These are phyloP conservation scores for Zoanthus sociatus DNA, from an alignment of 92 coral and sea anemone species.

Conservation along the genomic window DNA sequence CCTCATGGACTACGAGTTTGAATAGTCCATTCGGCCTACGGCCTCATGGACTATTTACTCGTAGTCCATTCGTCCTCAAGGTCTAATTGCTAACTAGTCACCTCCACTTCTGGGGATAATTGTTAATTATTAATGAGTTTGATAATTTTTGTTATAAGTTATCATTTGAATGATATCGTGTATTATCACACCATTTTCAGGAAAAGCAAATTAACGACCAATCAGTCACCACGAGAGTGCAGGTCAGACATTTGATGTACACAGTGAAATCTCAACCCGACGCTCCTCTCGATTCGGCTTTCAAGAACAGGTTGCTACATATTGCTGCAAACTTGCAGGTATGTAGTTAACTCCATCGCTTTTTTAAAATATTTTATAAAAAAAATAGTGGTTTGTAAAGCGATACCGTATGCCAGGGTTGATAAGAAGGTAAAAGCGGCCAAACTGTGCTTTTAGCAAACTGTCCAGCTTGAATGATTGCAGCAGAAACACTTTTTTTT, in stretches of 20 bases:
- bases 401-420: too few species aligned
- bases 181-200: background rate
- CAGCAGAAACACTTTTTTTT: background rate
- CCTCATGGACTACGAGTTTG: too few species aligned
- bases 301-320: constrained; percentile 73
- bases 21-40: too few species aligned
- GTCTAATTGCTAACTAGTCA: too few species aligned
- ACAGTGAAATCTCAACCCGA: constrained; percentile 81
- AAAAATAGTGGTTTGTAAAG: too few species aligned
- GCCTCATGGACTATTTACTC: too few species aligned
- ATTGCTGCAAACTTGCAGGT: constrained; percentile 76
- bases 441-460: too few species aligned
- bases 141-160: background rate
- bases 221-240: constrained; percentile 80
- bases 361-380: background rate
- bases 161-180: background rate
- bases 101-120: too few species aligned
- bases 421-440: too few species aligned
- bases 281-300: constrained; percentile 73
- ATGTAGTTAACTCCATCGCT: background rate
- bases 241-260: constrained; percentile 75
- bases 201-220: constrained; percentile 44
- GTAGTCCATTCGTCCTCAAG: too few species aligned
- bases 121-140: too few species aligned
- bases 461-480: too few species aligned